Evolutionary conservation across 2,888 invertebrate genomes (phyloP), one percentile per base, ranked within the genome.

Genomic region (Orthosia gothica): DNA sequence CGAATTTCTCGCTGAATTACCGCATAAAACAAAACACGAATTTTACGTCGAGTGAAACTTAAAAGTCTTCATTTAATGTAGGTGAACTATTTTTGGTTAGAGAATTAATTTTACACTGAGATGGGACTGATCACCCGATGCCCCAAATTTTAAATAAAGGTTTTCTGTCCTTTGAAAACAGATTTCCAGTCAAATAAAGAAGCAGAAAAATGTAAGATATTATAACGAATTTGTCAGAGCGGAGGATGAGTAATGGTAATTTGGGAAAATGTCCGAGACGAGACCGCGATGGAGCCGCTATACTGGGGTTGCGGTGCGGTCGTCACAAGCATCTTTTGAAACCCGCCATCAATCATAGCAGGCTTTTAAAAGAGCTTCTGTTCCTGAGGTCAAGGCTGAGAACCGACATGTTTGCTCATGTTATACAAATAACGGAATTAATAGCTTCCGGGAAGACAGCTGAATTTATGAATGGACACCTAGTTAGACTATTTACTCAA

Each of bases 271-370:
- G 85, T 84, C 83, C 81, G 77, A 79, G 82, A 81, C 50, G 73
- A 52, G 69, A 70, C 73, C 20, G 63, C 70, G 54, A 52, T 23
- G 74, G 68, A 26, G 58, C 62, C 64, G 49, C 26, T 9, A 1
- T 15, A 26, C n/a, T 32, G 49, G 32, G 18, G 40, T 70, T 74
- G 74, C 74, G 45, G 61, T 26, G 75, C 55, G 65, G 58, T 54
- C 68, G 58, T 72, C 70, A 69, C 61, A 59, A 70, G 78, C 81
- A 82, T 87, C 85, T 88, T 87, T 90, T 87, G 81, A 80, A 81
- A 79, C 86, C 84, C 79, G 74, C 70, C 89, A 92, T 93, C 90
- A 92, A 92, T 93, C 92, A 91, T 89, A 68, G 57, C 79, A 65
- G 75, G 87, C 82, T 89, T 92, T 88, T 87, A 88, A 88, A 88